Evolutionary conservation across 2,113 vertebrate species (phyloP), one percentile per base, ranked within the genome.

Genomic region (Neolamprologus variostigma): DNA sequence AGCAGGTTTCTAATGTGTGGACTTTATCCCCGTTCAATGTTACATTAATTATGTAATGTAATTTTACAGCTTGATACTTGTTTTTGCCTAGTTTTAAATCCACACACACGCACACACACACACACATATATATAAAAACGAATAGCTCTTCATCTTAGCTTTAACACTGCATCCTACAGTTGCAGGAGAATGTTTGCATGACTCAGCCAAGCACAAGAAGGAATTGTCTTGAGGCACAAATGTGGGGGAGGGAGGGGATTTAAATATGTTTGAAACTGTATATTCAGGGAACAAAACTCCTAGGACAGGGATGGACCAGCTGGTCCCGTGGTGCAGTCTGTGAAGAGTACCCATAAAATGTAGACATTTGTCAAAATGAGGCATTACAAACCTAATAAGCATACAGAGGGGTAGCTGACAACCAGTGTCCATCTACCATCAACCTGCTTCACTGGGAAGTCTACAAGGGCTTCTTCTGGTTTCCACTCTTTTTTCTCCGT

Each of bases 221-320:
- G 87, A 71, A 93, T 63, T 83, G 54, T 85, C 90, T 91, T 81
- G 3, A 90, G 85, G 88, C 89, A 92, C 57, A 91, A 42, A 45
- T 45, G 57, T 40, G 80, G 45, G 57, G 80, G 45, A 50, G 40
- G 71, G 71, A 42, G 80, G 31, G 71, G 66, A 59, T 82, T 68
- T 82, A n/a, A 76, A 45, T 80, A 81, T 90, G 81, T 88, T 86
- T 92, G 68, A 80, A 85, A 80, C 21, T 57, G 45, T 80, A 35
- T 78, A 92, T 95, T 95, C 94, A 95, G 93, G 94, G 92, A 95
- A 93, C 78, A 87, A 87, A 90, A 89, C 92, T 93, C 82, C 85
- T 79, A 87, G 91, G 57, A 90, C 95, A 94, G 94, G 92, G 92
- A 94, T 89, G 88, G 93, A 91, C 91, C 92, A 68, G 42, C 59